These are phyloP conservation scores for Phaonia tiefii DNA, from an alignment of 2,888 invertebrate species.

Conservation along the genomic window DNA sequence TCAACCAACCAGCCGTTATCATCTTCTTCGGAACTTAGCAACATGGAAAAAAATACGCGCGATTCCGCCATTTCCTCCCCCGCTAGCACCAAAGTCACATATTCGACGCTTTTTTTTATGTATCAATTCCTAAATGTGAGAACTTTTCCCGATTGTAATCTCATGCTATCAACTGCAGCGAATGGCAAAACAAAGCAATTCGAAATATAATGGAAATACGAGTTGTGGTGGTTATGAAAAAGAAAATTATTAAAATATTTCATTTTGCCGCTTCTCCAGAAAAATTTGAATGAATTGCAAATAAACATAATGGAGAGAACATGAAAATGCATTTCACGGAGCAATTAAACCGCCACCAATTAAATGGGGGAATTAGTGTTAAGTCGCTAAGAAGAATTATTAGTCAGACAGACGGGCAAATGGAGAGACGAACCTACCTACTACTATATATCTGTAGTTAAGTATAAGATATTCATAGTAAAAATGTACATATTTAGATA, in stretches of 20 bases:
- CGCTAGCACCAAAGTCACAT: not conserved
- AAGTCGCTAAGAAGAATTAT: slow-evolving; percentile 58
- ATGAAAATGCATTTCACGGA: slow-evolving; percentile 64
- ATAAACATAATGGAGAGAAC: slow-evolving; percentile 45
- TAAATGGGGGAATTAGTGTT: slow-evolving; percentile 64
- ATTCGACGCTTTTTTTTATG: not conserved
- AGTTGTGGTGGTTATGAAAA: no score
- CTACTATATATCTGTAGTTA: no score
- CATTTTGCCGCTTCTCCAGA: slow-evolving; percentile 12
- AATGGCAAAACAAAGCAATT: slow-evolving; percentile 26
- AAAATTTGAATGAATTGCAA: slow-evolving; percentile 39
- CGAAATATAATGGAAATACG: slow-evolving; percentile 34
- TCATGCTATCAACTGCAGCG: slow-evolving; percentile 17
- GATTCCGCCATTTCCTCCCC: not conserved
- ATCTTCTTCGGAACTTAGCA: slow-evolving; percentile 4
- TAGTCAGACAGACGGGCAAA: slow-evolving; percentile 39
- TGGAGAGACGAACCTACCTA: no score
- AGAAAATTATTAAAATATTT: slow-evolving; percentile 37
- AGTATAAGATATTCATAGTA: no score
- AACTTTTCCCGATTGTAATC: slow-evolving; percentile 57
- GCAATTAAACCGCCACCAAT: slow-evolving; percentile 64
- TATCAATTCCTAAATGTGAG: slow-evolving; percentile 61
- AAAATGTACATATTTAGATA: no score
- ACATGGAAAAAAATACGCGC: not conserved
- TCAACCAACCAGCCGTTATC: slow-evolving; percentile 1